A percentile compares a stretch with the other conserved stretches of the same genome.
Evolutionary conservation across 37 sponge, comb jelly and placozoan genomes (phyloP).

Genomic region (Amphimedon queenslandica): DNA sequence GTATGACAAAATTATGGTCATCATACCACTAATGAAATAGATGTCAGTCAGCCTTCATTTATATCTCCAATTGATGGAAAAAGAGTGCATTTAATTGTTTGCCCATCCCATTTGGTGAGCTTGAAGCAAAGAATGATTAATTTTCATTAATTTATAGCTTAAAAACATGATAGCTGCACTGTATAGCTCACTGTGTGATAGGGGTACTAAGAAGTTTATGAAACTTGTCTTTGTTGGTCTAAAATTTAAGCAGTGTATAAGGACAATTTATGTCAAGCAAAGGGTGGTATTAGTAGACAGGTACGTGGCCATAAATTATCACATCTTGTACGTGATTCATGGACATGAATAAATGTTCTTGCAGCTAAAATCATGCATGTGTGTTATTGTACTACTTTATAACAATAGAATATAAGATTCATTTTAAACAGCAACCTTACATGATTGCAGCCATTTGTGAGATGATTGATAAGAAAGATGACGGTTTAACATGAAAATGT

Average conservation of each 20-base stretch:
- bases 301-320: conserved; percentile 6
- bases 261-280: background rate
- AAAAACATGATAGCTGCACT: conserved; percentile 15
- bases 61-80: conserved; percentile 3
- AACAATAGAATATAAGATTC: background rate
- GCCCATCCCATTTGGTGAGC: conserved; percentile 9
- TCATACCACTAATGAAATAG: background rate
- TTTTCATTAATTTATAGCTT: background rate
- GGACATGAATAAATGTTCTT: conserved; percentile 11
- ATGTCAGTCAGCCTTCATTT: too few species aligned
- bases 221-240: background rate
- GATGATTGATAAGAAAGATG: conserved; percentile 1
- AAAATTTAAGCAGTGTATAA: background rate
- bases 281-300: conserved; percentile 8
- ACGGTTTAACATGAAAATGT: background rate
- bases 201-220: conserved; percentile 13
- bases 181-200: background rate
- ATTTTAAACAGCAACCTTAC: conserved; percentile 20
- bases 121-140: too few species aligned
- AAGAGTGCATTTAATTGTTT: conserved; percentile 3
- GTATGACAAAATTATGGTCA: background rate
- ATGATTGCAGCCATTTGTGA: conserved; percentile 22
- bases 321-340: background rate
- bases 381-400: too few species aligned
- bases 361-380: conserved; percentile 17